Conservation (phyloP, 2,888 invertebrate species). For the Meiosimyza decipiens region DNA sequence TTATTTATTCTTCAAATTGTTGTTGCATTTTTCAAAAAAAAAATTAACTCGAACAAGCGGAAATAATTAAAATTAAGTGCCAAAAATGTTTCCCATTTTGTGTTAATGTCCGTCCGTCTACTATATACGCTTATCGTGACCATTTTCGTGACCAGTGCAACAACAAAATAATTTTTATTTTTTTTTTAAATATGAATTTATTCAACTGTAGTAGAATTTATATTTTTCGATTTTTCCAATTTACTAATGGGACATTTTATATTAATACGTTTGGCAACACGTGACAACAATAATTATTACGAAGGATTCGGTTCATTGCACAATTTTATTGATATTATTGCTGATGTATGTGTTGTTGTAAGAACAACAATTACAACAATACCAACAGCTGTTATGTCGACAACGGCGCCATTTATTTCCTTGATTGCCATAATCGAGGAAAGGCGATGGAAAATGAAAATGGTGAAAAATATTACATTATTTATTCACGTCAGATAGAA, state of each 20-base stretch:
- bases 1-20: too few relatives aligned
- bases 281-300: constrained; percentile 19
- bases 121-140: too few relatives aligned
- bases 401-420: constrained; percentile 7
- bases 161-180: neutral
- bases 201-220: neutral
- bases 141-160: too few relatives aligned
- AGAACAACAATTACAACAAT: constrained; percentile 10
- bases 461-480: neutral
- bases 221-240: constrained; percentile 24
- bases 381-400: neutral
- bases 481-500: neutral
- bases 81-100: too few relatives aligned
- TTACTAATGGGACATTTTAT: constrained; percentile 25
- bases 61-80: too few relatives aligned
- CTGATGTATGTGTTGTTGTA: constrained; percentile 8
- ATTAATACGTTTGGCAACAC: constrained; percentile 5
- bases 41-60: too few relatives aligned
- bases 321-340: constrained; percentile 15
- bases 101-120: too few relatives aligned
- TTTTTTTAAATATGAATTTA: neutral
- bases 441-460: constrained; percentile 16
- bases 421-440: too few relatives aligned
- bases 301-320: constrained; percentile 27
- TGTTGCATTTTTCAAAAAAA: too few relatives aligned